phyloP scores from a whole-genome alignment of 2,888 invertebrate species.

The Heliconius sara region DNA sequence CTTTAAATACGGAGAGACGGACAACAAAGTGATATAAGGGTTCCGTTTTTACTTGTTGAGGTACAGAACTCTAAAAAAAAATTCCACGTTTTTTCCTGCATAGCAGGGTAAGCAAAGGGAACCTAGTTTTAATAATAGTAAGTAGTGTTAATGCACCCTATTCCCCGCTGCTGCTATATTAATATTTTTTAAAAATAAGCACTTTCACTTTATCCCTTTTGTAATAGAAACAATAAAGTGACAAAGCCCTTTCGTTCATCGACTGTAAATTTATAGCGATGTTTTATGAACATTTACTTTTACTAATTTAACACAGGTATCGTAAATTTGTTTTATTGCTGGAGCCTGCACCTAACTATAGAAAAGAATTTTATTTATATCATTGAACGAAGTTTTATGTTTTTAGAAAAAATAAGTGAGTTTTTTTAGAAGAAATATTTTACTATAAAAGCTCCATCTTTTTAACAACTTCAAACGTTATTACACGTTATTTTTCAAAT shows the following conservation, averaged over 20 bases:
- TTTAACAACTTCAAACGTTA: not conserved
- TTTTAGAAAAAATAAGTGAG: not conserved
- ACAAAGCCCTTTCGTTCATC: conserved; percentile 18
- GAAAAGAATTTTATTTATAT: conserved; percentile 6
- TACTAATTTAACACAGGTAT: conserved; percentile 42
- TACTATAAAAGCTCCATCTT: not conserved
- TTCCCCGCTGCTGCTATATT: no score
- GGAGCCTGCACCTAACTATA: conserved; percentile 17
- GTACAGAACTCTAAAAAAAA: no score
- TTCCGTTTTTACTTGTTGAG: no score
- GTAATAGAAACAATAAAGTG: conserved; percentile 10
- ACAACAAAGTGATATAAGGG: no score
- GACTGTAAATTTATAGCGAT: conserved; percentile 21
- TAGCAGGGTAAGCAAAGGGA: no score
- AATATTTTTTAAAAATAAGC: not conserved
- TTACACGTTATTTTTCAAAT: no score
- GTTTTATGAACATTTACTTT: conserved; percentile 35
- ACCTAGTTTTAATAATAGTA: no score
- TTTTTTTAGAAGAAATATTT: not conserved
- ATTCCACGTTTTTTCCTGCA: no score
- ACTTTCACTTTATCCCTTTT: conserved; percentile 9
- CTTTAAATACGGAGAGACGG: no score
- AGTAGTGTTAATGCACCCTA: no score
- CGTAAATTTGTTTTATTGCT: conserved; percentile 46
- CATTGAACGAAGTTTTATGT: not conserved